Evolutionary conservation across 92 coral and sea anemone species (phyloP).

Genomic region (Ricordea florida): DNA sequence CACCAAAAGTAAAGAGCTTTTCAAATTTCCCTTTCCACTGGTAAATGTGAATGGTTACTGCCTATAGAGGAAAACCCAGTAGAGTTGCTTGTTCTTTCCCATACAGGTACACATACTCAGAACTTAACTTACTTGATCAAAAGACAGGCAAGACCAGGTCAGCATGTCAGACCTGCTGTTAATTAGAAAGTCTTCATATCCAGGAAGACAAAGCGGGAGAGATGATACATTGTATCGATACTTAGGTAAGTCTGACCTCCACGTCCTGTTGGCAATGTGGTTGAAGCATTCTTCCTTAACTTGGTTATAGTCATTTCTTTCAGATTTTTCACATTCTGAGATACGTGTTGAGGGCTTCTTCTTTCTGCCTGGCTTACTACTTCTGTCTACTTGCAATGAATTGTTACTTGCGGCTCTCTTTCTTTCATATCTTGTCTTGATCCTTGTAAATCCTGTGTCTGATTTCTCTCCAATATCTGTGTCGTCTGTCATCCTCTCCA

Average conservation of each 20-base stretch:
- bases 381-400: not conserved
- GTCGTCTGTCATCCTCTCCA: not conserved
- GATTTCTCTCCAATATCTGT: not conserved
- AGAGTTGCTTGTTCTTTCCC: not conserved
- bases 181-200: conserved; percentile 78
- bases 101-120: not conserved
- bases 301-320: not conserved
- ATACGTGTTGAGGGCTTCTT: conserved; percentile 12
- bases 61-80: not conserved
- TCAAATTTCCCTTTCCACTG: no score
- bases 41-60: not conserved
- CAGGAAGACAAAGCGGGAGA: conserved; percentile 71
- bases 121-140: no score
- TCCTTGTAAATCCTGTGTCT: not conserved
- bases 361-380: not conserved
- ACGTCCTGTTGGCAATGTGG: conserved; percentile 55
- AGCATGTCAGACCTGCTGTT: conserved; percentile 55
- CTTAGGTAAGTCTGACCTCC: conserved; percentile 70
- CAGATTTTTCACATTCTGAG: conserved; percentile 8
- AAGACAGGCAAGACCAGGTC: no score
- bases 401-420: not conserved
- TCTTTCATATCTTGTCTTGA: conserved; percentile 20
- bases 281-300: conserved; percentile 27
- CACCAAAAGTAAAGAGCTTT: no score
- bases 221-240: conserved; percentile 45